Conservation (phyloP, 1,140 invertebrate genomes). For the Sipha flava region DNA sequence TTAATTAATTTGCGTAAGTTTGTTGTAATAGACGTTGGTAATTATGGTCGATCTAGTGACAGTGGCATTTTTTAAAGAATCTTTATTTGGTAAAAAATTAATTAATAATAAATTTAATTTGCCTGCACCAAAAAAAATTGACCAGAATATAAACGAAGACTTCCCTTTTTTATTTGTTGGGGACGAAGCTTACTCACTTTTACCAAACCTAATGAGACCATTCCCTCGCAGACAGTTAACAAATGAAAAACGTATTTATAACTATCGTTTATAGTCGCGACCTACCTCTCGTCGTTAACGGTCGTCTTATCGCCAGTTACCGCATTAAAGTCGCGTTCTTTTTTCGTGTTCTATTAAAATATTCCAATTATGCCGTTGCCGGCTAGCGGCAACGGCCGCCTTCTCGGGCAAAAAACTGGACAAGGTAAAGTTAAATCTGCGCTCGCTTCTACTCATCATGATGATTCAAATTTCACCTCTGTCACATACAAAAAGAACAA, state of each 20-base stretch:
- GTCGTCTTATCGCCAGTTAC: no score
- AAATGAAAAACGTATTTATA: slow-evolving; percentile 38
- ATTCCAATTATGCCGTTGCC: no score
- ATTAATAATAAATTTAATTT: slow-evolving; percentile 28
- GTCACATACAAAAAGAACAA: no score
- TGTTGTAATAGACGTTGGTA: slow-evolving; percentile 35
- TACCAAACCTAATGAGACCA: slow-evolving; percentile 42
- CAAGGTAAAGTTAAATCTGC: no score
- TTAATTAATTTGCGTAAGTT: slow-evolving; percentile 36
- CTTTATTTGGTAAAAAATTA: slow-evolving; percentile 32
- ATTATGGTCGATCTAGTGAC: slow-evolving; percentile 41
- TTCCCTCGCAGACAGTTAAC: slow-evolving; percentile 34
- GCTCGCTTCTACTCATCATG: no score
- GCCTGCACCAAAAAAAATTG: slow-evolving; percentile 1
- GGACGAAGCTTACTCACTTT: slow-evolving; percentile 43
- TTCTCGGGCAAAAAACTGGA: no score
- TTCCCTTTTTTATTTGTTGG: slow-evolving; percentile 41
- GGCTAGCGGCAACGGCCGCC: no score
- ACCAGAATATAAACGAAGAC: slow-evolving; percentile 12
- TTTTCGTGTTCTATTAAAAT: no score
- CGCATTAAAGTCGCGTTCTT: no score
- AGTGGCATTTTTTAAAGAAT: slow-evolving; percentile 43
- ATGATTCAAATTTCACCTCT: no score
- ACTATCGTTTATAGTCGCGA: no score
- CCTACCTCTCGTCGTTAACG: no score